Evolutionary conservation across 2,113 vertebrate species (phyloP).

Genomic region (Ascaphus truei): DNA sequence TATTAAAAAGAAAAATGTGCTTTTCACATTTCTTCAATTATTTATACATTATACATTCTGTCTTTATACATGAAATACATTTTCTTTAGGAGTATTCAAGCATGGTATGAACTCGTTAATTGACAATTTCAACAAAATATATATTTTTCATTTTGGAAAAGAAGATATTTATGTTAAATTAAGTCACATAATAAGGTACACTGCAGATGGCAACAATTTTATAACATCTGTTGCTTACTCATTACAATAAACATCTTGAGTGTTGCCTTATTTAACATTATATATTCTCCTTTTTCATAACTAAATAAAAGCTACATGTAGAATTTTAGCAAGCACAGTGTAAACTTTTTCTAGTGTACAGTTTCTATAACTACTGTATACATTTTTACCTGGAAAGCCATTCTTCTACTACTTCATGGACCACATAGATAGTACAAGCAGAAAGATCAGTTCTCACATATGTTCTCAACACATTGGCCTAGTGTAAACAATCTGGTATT

Average conservation of each 20-base stretch:
- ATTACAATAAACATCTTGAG: slow-evolving; percentile 5
- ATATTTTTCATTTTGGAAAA: slow-evolving; percentile 6
- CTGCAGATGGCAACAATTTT: slow-evolving; percentile 3
- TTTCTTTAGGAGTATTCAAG: neutral
- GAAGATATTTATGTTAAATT: neutral
- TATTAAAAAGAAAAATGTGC: neutral
- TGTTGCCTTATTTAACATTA: neutral
- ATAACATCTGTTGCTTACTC: neutral
- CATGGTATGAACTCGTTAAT: neutral
- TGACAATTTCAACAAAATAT: neutral
- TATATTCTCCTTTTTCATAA: neutral
- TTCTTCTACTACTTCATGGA: too few species aligned
- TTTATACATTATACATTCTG: neutral
- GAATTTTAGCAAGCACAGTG: too few species aligned
- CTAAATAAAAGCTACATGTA: neutral
- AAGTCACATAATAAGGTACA: neutral
- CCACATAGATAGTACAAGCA: too few species aligned
- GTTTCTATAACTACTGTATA: too few species aligned
- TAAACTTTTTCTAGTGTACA: too few species aligned
- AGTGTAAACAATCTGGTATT: too few species aligned
- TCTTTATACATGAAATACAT: neutral
- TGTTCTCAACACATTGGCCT: too few species aligned
- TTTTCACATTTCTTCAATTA: neutral
- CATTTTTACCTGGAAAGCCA: too few species aligned
- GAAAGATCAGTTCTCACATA: too few species aligned